phyloP scores from a whole-genome alignment of 1,140 invertebrate genomes.

The Drosophila baimaii region DNA sequence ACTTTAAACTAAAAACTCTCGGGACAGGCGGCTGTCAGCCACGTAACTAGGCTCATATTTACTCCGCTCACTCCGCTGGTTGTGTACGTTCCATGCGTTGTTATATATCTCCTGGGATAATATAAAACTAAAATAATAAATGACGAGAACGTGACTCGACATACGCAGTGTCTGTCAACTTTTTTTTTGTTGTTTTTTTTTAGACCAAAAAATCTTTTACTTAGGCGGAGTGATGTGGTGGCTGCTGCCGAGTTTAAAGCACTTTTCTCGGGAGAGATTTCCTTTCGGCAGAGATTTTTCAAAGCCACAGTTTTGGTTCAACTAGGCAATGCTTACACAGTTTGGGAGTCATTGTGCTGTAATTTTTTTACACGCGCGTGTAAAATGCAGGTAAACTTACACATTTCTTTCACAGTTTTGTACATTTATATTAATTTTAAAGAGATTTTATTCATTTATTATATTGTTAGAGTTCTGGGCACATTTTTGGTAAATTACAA shows the following conservation, averaged over 20 bases:
- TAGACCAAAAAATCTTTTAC: conserved; percentile 33
- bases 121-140: conserved; percentile 73
- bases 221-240: conserved; percentile 17
- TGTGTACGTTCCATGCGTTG: conserved; percentile 30
- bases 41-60: conserved; percentile 43
- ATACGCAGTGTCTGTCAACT: conserved; percentile 50
- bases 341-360: not conserved
- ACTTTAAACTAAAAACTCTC: conserved; percentile 32
- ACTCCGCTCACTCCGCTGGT: conserved; percentile 1
- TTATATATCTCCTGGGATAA: conserved; percentile 52
- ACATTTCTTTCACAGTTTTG: not conserved
- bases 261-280: conserved; percentile 15
- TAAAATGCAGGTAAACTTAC: conserved; percentile 14
- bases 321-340: conserved; percentile 23
- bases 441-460: not conserved
- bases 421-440: not conserved
- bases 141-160: conserved; percentile 64
- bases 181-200: conserved; percentile 18
- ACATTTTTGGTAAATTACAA: not conserved
- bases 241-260: conserved; percentile 34
- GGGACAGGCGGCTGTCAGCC: conserved; percentile 19
- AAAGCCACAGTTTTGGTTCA: conserved; percentile 8
- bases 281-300: not conserved
- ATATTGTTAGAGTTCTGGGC: not conserved
- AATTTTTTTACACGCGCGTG: not conserved